A percentile compares a stretch with the other conserved stretches of the same genome.
Conservation (phyloP, 2,888 invertebrate species). For the Autographa gamma region DNA sequence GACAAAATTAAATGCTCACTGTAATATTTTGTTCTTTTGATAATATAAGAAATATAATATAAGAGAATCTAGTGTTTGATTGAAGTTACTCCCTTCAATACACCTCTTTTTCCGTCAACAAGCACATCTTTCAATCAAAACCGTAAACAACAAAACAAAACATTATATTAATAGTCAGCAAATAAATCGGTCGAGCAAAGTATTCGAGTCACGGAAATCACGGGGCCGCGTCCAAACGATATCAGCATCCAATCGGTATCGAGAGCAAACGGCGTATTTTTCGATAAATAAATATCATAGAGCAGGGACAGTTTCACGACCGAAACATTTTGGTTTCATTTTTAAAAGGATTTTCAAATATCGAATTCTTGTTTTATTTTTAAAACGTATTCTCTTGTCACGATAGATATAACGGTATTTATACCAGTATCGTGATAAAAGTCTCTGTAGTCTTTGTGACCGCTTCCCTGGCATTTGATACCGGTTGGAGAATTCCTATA, state of each 20-base stretch:
- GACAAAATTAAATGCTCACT: too few relatives aligned
- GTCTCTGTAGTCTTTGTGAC: not conserved
- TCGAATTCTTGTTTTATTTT: not conserved
- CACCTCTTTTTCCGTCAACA: not conserved
- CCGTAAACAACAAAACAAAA: not conserved
- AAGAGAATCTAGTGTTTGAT: too few relatives aligned
- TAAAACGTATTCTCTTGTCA: not conserved
- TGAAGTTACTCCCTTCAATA: too few relatives aligned
- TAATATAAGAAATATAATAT: too few relatives aligned
- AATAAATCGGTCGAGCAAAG: conserved; percentile 36
- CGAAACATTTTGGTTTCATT: not conserved
- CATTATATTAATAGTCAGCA: conserved; percentile 24
- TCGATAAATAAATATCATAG: conserved; percentile 54
- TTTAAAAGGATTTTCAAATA: not conserved
- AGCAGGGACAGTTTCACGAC: conserved; percentile 19
- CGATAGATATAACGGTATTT: not conserved
- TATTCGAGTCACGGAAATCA: conserved; percentile 37
- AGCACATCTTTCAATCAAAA: not conserved
- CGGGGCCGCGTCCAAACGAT: conserved; percentile 36
- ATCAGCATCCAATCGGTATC: conserved; percentile 52
- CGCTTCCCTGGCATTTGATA: not conserved
- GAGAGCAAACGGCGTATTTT: conserved; percentile 49
- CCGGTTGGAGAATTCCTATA: not conserved
- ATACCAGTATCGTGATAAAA: not conserved
- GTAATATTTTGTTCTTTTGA: too few relatives aligned